Percentiles rank a stretch among this genome's conserved stretches.
Evolutionary conservation across 2,888 invertebrate species (phyloP).

Genomic region (Acleris cristana): DNA sequence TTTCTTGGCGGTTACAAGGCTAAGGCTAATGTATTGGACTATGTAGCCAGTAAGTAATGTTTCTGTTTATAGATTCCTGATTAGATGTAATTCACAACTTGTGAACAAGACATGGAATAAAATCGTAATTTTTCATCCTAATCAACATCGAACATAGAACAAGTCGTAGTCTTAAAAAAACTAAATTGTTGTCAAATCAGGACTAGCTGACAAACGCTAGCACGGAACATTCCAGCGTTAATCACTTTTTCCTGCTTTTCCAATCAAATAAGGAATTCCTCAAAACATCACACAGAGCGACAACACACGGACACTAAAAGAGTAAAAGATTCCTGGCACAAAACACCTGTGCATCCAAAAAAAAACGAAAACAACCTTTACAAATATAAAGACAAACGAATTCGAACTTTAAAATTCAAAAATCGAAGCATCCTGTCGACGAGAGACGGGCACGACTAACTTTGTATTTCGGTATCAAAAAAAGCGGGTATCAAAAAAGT

Average conservation of each 20-base stretch:
- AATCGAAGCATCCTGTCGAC: conserved; percentile 15
- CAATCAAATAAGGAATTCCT: conserved; percentile 26
- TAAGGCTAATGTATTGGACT: no score
- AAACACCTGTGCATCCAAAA: conserved; percentile 54
- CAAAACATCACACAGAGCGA: conserved; percentile 34
- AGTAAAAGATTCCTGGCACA: conserved; percentile 42
- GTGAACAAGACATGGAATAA: no score
- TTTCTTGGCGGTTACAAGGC: no score
- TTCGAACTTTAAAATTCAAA: conserved; percentile 30
- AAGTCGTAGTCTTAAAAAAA: neutral
- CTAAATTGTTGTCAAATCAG: neutral
- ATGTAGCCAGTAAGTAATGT: no score
- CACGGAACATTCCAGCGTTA: conserved; percentile 8
- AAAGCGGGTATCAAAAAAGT: conserved; percentile 47
- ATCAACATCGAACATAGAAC: no score
- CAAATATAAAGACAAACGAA: conserved; percentile 27
- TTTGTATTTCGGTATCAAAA: conserved; percentile 15
- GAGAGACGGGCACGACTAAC: conserved; percentile 10
- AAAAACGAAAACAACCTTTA: conserved; percentile 39
- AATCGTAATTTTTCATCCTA: no score
- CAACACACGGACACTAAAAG: conserved; percentile 42
- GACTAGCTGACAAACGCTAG: neutral
- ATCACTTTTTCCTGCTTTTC: conserved; percentile 14
- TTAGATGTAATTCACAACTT: no score
- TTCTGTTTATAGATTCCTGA: no score